Evolutionary conservation across 2,113 vertebrate species (phyloP).

Genomic region (Oncorhynchus keta): DNA sequence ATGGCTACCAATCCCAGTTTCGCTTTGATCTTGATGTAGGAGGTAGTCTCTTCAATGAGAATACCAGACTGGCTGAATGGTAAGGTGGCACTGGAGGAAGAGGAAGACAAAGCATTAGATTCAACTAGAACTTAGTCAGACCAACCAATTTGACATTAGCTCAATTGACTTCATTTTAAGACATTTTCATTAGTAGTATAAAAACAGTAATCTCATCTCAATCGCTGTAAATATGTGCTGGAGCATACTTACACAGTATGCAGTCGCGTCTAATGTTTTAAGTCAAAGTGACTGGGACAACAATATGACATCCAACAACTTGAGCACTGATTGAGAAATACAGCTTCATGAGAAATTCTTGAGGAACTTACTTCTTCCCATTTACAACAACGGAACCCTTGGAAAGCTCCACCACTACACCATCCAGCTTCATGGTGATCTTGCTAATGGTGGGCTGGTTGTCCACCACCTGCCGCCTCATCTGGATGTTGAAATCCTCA

Average conservation of each 20-base stretch:
- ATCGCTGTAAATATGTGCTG: neutral
- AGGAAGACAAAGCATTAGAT: neutral
- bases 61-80: constrained; percentile 80
- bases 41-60: constrained; percentile 69
- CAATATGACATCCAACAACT: neutral
- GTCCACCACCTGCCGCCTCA: constrained; percentile 63
- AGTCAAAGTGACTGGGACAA: neutral
- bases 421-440: constrained; percentile 79
- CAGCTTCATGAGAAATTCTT: neutral
- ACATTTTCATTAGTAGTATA: too few relatives aligned
- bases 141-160: neutral
- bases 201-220: neutral
- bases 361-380: constrained; percentile 66
- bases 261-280: neutral
- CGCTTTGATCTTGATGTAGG: constrained; percentile 74
- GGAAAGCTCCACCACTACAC: constrained; percentile 74
- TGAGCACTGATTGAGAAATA: neutral
- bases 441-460: constrained; percentile 55
- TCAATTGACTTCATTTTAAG: too few relatives aligned
- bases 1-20: constrained; percentile 78
- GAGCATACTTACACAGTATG: neutral
- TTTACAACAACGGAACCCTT: constrained; percentile 59
- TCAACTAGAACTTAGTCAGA: neutral
- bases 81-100: constrained; percentile 67
- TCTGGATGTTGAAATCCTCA: constrained; percentile 85